Evolutionary conservation across 2,888 invertebrate genomes (phyloP).

Genomic region (Osedax fenrisi): DNA sequence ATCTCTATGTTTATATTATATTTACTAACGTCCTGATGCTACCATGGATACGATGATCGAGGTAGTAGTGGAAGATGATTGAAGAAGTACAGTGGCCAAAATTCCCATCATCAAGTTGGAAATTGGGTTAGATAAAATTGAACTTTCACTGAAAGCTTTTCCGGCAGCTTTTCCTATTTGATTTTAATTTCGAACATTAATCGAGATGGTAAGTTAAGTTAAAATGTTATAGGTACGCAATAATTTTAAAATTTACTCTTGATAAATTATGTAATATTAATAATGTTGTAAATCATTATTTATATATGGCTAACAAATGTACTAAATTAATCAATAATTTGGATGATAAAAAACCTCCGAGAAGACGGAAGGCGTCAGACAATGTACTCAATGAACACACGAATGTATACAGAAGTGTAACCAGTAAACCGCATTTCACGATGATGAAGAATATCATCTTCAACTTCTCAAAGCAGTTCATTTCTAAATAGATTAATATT

Average conservation of each 20-base stretch:
- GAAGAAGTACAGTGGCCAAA: constrained; percentile 52
- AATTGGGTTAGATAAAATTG: constrained; percentile 49
- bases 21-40: constrained; percentile 29
- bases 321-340: too few relatives aligned
- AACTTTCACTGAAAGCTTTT: constrained; percentile 44
- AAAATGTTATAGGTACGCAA: too few relatives aligned
- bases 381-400: constrained; percentile 36
- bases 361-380: constrained; percentile 35
- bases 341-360: constrained; percentile 34
- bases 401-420: constrained; percentile 35
- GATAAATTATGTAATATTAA: too few relatives aligned
- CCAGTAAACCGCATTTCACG: constrained; percentile 34
- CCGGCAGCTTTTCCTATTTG: constrained; percentile 38
- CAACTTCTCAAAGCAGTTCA: constrained; percentile 30
- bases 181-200: too few relatives aligned
- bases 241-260: too few relatives aligned
- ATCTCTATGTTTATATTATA: not conserved
- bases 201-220: too few relatives aligned
- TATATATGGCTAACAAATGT: too few relatives aligned
- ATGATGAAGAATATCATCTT: constrained; percentile 27
- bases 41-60: constrained; percentile 36
- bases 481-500: too few relatives aligned
- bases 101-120: constrained; percentile 53
- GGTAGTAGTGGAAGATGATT: constrained; percentile 52
- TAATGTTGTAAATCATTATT: too few relatives aligned